Evolutionary conservation across 2,888 invertebrate species (phyloP), one percentile per base, ranked within the genome.

Genomic region (Chalcis sispes): DNA sequence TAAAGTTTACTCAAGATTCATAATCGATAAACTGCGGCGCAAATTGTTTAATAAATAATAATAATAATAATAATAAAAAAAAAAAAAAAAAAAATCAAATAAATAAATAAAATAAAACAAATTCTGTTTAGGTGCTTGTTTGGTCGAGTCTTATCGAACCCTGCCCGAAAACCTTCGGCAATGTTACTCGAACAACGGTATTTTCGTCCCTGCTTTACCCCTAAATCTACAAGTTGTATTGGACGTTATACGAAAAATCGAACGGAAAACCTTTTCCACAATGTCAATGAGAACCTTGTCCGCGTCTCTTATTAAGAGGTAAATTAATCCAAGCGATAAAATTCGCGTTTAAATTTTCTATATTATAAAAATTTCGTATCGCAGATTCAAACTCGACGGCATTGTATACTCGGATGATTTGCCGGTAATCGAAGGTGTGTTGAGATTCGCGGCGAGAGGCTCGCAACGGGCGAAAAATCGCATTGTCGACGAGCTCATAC

Each of bases 181-280:
- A 82, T 94, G 94, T 83, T 94, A 93, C 84, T 89, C 89, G 62
- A 90, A 90, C 66, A 52, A 71, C 32, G 71, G 71, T 0, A 2
- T 29, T 5, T 64, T 62, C 25, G 59, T 54, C 15, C 67, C 75
- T 1, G 32, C 27, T 0, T 90, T 92, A 29, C 93, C 93, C 0
- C 88, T 91, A 76, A 91, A 92, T 20, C 85, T 93, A 3, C 91
- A 91, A 79, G 89, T 92, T 0, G 89, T 92, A 67, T 87, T 93
- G 25, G 93, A 93, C 69, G 85, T 94, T 13, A 81, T 94, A 40
- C 90, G 91, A 80, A 93, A 92, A 87, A 86, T 93, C 70, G 94
- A 94, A 84, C 85, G 87, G 67, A 81, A 87, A 61, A 89, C 90
- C 50, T 89, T 89, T 1, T 90, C 90, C 79, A 88, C 91, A 5